phyloP scores from a whole-genome alignment of 2,797 vertebrate genomes.

The Sparidentex hasta region DNA sequence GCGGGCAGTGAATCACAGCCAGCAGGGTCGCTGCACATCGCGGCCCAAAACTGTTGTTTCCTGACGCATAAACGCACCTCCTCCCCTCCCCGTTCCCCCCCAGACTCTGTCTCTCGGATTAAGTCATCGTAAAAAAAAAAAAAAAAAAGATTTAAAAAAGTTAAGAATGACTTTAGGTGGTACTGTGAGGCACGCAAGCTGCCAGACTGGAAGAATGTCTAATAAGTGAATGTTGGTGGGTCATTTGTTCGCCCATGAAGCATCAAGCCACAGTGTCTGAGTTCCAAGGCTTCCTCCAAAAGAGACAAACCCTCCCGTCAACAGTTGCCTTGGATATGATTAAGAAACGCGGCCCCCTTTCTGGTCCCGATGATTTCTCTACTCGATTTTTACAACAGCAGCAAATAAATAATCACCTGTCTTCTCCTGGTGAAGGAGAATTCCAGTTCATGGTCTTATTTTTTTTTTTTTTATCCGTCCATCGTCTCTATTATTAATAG shows the following conservation, averaged over 20 bases:
- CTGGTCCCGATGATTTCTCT: constrained; percentile 74
- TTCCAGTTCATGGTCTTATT: neutral
- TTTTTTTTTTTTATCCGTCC: neutral
- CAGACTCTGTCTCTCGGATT: constrained; percentile 13
- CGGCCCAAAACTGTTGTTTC: constrained; percentile 37
- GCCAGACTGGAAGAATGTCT: constrained; percentile 21
- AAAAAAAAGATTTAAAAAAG: constrained; percentile 7
- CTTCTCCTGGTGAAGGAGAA: constrained; percentile 4
- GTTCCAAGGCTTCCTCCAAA: constrained; percentile 41
- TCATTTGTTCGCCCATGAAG: constrained; percentile 58
- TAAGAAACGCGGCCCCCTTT: constrained; percentile 63
- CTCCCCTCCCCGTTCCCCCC: neutral
- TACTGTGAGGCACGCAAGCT: constrained; percentile 11
- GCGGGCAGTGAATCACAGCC: constrained; percentile 55
- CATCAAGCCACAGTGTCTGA: constrained; percentile 68
- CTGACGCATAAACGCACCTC: constrained; percentile 8
- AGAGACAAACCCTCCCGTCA: constrained; percentile 24
- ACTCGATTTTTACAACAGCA: constrained; percentile 9
- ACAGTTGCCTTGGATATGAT: constrained; percentile 8
- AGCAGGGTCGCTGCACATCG: constrained; percentile 52
- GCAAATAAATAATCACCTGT: constrained; percentile 19
- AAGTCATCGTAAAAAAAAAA: constrained; percentile 39
- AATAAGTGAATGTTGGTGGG: constrained; percentile 6
- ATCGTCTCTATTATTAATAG: neutral
- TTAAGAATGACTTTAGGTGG: constrained; percentile 26